Conservation (phyloP, 2,113 vertebrate species). For the Colinus virginianus region DNA sequence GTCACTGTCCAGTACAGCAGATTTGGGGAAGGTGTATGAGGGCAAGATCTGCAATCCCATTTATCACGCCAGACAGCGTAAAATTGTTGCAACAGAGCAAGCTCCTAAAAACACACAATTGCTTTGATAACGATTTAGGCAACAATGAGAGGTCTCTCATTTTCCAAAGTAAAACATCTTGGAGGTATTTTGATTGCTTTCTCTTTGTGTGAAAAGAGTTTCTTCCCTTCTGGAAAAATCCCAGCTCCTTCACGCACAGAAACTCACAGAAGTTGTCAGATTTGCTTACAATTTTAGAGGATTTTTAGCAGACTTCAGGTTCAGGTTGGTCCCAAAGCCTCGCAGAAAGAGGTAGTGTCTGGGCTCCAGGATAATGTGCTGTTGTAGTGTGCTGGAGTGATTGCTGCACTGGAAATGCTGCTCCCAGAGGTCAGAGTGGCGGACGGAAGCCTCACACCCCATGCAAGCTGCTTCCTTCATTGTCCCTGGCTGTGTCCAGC, state of each 20-base stretch:
- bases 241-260: not conserved
- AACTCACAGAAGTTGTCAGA: fast-evolving
- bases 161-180: slow-evolving; percentile 23
- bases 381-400: fast-evolving
- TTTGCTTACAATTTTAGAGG: not conserved
- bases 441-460: slow-evolving; percentile 4
- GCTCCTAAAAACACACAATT: slow-evolving; percentile 38
- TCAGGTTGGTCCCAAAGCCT: not conserved
- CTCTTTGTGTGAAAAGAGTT: not conserved
- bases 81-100: slow-evolving; percentile 35
- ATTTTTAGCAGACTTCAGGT: not conserved
- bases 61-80: slow-evolving; percentile 4
- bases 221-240: not conserved
- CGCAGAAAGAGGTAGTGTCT: not conserved
- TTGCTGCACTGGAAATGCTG: not conserved
- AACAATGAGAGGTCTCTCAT: not conserved
- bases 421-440: not conserved
- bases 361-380: not conserved
- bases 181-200: not conserved
- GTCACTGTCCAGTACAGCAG: not conserved
- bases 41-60: slow-evolving; percentile 8
- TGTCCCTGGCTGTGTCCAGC: not conserved
- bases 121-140: not conserved
- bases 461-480: not conserved
- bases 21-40: not conserved